Conservation (phyloP, 2,888 invertebrate genomes). For the Andricus quercusramuli region DNA sequence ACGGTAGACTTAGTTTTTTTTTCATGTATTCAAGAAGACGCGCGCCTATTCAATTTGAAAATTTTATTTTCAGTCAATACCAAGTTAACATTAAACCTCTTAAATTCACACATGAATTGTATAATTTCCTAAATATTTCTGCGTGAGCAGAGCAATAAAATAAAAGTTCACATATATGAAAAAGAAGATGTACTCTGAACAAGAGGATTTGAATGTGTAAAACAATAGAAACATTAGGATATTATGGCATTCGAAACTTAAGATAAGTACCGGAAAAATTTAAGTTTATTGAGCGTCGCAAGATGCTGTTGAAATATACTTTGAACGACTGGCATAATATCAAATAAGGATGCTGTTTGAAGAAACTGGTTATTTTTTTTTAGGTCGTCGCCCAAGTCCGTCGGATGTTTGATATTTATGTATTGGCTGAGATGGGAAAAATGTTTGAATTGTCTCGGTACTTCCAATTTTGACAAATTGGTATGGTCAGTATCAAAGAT, state of each 20-base stretch:
- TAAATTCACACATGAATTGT: neutral
- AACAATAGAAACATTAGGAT: neutral
- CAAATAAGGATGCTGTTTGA: constrained; percentile 29
- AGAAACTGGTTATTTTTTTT: constrained; percentile 43
- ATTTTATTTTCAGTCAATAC: neutral
- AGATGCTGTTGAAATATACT: constrained; percentile 36
- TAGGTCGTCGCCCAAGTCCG: constrained; percentile 40
- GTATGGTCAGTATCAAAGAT: constrained; percentile 21
- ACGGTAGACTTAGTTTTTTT: neutral
- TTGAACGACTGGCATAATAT: neutral
- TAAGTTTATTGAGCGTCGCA: neutral
- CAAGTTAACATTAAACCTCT: neutral
- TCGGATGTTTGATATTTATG: constrained; percentile 32
- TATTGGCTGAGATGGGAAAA: constrained; percentile 17
- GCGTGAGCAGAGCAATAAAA: neutral
- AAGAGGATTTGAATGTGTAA: neutral
- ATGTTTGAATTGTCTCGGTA: neutral
- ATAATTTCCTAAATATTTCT: neutral
- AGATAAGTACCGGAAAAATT: neutral
- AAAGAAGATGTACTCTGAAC: neutral
- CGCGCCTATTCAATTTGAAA: neutral
- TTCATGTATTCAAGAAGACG: neutral
- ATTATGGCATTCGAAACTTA: constrained; percentile 10
- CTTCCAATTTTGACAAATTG: constrained; percentile 4
- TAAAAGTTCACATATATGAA: neutral